Percentiles rank a stretch among this genome's conserved stretches.
Evolutionary conservation across 2,797 vertebrate species (phyloP).

Genomic region (Falco columbarius): DNA sequence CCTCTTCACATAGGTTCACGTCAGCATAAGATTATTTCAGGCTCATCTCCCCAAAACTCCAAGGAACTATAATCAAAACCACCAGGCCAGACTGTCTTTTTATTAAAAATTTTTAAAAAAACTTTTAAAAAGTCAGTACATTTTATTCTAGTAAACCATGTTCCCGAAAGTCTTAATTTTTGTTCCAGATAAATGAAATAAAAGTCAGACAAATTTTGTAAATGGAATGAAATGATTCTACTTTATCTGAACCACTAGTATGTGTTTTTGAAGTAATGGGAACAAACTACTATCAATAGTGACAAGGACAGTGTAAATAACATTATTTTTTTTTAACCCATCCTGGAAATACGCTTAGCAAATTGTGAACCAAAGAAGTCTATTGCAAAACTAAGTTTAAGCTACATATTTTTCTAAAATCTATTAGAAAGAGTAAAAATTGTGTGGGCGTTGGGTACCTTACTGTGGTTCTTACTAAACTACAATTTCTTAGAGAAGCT

Average conservation of each 20-base stretch:
- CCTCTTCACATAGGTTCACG: neutral
- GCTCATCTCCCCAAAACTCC: neutral
- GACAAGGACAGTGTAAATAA: neutral
- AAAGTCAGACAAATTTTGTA: neutral
- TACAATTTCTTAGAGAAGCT: neutral
- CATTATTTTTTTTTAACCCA: neutral
- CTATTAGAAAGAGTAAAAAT: neutral
- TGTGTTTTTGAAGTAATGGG: neutral
- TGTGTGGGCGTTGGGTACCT: fast-evolving
- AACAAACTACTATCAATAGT: neutral
- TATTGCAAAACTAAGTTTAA: neutral
- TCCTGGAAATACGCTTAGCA: neutral
- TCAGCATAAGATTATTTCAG: neutral
- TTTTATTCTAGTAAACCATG: neutral
- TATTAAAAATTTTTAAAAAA: neutral
- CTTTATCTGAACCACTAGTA: neutral
- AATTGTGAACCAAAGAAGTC: neutral
- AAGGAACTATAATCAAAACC: neutral
- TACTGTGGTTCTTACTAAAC: neutral
- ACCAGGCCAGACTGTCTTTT: neutral
- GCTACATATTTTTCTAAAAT: neutral
- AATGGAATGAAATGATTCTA: neutral
- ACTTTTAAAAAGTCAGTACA: neutral
- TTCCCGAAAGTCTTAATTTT: neutral
- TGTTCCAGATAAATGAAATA: neutral